Evolutionary conservation across 2,888 invertebrate species (phyloP), one percentile per base, ranked within the genome.

Genomic region (Harpagoxenus sublaevis): DNA sequence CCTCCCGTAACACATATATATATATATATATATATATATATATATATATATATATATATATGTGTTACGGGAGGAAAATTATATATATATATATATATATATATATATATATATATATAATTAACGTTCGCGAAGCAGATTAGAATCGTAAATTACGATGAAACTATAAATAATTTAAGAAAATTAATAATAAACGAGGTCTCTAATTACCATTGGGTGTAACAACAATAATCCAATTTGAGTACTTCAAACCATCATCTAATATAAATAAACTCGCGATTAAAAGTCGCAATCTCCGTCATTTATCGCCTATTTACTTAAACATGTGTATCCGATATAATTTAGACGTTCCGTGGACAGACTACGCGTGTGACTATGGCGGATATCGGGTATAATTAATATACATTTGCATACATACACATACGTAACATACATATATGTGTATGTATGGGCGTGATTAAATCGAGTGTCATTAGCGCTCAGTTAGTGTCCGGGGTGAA

Each of bases 391-490:
- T 48, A 35, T 28, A 79, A 79, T 70, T 79, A 79, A 79, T 71
- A 71, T 48, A 48, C 53, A 35, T 39, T 70, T 53, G 31, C 45
- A 57, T 31, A 45, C 31, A 15, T n/a, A 65, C 12, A 23, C 4
- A 23, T 12, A 57, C 4, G 15, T 23, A 28, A 35, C 6, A 35
- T 5, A 10, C 4, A 18, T 28, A 45, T 6, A 55, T 1, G 8
- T n/a, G n/a, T 28, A 23, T 35, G 10, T 3, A 8, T 15, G 48
- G 57, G 18, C 8, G 60, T 48, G 60, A 65, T 73, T 60, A 79
- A 79, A 79, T 79, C 60, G 60, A 79, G 60, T 73, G 18, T 73
- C 60, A 79, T 79, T 73, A 79, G 79, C 35, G 60, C 28, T 68
- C 18, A 60, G 78, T 79, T 60, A 60, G 60, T 48, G 8, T 66